phyloP scores from a whole-genome alignment of 2,797 vertebrate genomes.

The Simalia tracyae region DNA sequence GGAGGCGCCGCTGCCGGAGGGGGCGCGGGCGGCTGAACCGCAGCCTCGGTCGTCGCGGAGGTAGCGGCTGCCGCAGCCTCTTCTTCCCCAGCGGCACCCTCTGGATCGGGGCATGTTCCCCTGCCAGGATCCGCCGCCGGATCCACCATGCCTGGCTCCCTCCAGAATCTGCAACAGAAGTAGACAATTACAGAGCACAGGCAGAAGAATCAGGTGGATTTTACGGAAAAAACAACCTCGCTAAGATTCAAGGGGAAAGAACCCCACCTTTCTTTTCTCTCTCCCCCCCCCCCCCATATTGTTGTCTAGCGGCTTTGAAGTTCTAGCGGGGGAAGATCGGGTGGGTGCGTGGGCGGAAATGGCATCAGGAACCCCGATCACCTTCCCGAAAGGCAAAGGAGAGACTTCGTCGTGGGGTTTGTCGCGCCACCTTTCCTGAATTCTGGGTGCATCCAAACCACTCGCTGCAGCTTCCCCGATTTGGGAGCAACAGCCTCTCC shows the following conservation, averaged over 20 bases:
- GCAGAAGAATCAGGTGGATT: too few species aligned
- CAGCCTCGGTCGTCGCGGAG: fast-evolving
- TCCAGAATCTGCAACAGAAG: constrained; percentile 12
- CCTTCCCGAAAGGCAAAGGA: background rate
- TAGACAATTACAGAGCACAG: too few species aligned
- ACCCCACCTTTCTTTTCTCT: background rate
- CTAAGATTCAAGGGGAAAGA: constrained; percentile 4
- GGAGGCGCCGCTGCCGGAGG: background rate
- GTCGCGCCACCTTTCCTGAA: background rate
- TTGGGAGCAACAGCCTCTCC: background rate
- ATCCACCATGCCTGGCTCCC: constrained; percentile 71
- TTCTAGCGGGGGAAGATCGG: background rate
- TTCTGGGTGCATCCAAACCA: background rate
- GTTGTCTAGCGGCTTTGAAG: background rate
- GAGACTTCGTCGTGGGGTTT: background rate
- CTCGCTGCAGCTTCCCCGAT: background rate
- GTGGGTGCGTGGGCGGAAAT: background rate
- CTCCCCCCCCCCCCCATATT: background rate
- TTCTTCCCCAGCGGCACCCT: background rate
- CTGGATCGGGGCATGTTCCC: constrained; percentile 53
- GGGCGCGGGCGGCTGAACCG: background rate
- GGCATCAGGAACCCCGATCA: too few species aligned
- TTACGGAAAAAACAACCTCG: background rate
- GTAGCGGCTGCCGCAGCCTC: constrained; percentile 2
- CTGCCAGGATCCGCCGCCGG: constrained; percentile 69